Percentiles rank a stretch among this genome's conserved stretches.
Conservation (phyloP, 2,888 invertebrate genomes). For the Bugulina stolonifera region DNA sequence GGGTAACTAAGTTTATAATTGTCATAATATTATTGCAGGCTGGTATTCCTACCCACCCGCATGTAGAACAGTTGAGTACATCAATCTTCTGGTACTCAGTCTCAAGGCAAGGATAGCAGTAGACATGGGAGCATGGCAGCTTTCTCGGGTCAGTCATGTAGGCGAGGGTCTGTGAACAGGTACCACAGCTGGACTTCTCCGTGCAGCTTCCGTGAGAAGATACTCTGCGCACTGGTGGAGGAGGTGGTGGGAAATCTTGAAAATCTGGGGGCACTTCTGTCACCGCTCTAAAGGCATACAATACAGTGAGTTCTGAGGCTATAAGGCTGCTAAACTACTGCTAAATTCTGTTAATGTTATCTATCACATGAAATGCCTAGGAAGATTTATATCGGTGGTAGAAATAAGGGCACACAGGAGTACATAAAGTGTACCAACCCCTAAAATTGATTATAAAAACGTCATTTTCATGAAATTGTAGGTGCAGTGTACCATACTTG, state of each 20-base stretch:
- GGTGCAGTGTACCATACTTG: too few species aligned
- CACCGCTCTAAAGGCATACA: background rate
- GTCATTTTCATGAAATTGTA: too few species aligned
- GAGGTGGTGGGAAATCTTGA: background rate
- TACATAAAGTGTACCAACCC: too few species aligned
- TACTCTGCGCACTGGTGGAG: background rate
- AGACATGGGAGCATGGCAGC: constrained; percentile 19
- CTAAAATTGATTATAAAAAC: too few species aligned
- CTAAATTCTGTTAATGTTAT: too few species aligned
- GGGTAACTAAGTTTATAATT: too few species aligned
- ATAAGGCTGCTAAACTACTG: too few species aligned
- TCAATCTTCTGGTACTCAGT: background rate
- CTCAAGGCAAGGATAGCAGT: constrained; percentile 13
- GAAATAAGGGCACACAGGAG: too few species aligned
- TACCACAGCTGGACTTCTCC: background rate
- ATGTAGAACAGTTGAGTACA: background rate
- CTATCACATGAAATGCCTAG: too few species aligned
- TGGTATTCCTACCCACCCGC: constrained; percentile 13
- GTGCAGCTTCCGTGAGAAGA: background rate
- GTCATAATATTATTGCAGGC: too few species aligned
- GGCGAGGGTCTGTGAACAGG: background rate
- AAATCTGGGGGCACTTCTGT: constrained; percentile 11
- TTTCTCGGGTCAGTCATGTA: constrained; percentile 10
- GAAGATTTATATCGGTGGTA: too few species aligned
- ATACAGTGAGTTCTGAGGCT: too few species aligned